A percentile compares a stretch with the other conserved stretches of the same genome.
These are phyloP conservation scores for Seira ritae DNA, from an alignment of 2,888 invertebrate species.

Conservation along the genomic window DNA sequence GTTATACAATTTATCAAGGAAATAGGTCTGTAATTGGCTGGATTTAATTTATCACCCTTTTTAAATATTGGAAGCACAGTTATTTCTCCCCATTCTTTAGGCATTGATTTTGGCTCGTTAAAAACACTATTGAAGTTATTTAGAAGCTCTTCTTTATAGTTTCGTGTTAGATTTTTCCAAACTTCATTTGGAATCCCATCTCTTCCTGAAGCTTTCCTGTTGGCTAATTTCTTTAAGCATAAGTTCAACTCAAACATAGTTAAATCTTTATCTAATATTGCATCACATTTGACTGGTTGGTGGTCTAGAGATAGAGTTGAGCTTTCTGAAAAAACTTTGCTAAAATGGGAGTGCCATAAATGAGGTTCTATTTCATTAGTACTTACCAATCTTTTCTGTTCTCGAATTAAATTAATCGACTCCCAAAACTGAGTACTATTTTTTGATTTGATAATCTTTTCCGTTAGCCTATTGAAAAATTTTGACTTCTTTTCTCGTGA, in stretches of 20 bases:
- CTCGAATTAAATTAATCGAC: too few species aligned
- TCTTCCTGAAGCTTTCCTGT: background rate
- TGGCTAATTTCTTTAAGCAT: background rate
- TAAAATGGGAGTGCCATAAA: too few species aligned
- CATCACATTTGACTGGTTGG: too few species aligned
- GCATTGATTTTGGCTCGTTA: background rate
- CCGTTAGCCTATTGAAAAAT: too few species aligned
- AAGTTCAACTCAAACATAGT: background rate
- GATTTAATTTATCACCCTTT: slow-evolving; percentile 23
- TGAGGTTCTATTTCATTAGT: too few species aligned
- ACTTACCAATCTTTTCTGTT: too few species aligned
- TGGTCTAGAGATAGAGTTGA: too few species aligned
- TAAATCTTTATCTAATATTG: background rate
- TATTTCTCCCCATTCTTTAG: slow-evolving; percentile 25
- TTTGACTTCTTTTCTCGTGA: too few species aligned
- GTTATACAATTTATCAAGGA: slow-evolving; percentile 6
- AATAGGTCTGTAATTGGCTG: slow-evolving; percentile 27
- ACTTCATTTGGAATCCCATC: slow-evolving; percentile 28
- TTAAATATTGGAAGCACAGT: slow-evolving; percentile 20
- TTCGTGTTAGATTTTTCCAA: background rate
- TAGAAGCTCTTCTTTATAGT: background rate
- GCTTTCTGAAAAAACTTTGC: too few species aligned
- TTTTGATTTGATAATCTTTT: too few species aligned
- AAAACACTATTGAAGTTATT: background rate
- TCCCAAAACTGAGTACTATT: too few species aligned